phyloP scores from a whole-genome alignment of 2,797 vertebrate species.

The Sciaenops ocellatus region DNA sequence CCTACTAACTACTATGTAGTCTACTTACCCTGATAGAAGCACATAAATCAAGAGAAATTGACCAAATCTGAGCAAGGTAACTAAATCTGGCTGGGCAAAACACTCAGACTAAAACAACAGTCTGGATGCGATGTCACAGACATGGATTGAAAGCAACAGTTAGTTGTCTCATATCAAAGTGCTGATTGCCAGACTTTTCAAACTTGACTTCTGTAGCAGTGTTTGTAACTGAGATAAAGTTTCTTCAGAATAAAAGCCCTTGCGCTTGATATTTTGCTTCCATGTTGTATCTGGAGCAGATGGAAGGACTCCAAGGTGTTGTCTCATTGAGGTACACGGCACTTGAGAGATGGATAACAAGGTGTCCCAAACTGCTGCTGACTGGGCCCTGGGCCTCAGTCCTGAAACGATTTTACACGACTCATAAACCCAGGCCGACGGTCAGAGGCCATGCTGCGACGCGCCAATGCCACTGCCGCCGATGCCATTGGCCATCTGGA shows the following conservation, averaged over 20 bases:
- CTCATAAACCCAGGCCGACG: constrained; percentile 77
- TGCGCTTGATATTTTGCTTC: not conserved
- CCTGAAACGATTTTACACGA: constrained; percentile 82
- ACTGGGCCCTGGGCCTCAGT: constrained; percentile 69
- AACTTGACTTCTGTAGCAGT: not conserved
- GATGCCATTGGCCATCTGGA: constrained; percentile 76
- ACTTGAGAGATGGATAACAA: constrained; percentile 79
- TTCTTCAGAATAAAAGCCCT: not conserved
- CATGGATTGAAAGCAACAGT: too few species aligned
- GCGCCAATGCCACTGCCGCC: constrained; percentile 61
- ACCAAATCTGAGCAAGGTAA: too few species aligned
- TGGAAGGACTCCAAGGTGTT: not conserved
- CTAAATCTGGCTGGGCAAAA: too few species aligned
- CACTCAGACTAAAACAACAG: too few species aligned
- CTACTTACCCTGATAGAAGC: too few species aligned
- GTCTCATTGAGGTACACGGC: not conserved
- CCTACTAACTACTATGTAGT: too few species aligned
- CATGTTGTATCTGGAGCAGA: not conserved
- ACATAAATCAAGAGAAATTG: too few species aligned
- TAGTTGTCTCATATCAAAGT: not conserved
- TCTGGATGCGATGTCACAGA: too few species aligned
- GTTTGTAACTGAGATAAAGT: not conserved
- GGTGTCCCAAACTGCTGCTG: constrained; percentile 84
- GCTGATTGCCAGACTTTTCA: not conserved
- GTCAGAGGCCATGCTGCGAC: constrained; percentile 60